These are phyloP conservation scores for Sciurus niger DNA, from an alignment of 2,113 vertebrate species.

Conservation along the genomic window DNA sequence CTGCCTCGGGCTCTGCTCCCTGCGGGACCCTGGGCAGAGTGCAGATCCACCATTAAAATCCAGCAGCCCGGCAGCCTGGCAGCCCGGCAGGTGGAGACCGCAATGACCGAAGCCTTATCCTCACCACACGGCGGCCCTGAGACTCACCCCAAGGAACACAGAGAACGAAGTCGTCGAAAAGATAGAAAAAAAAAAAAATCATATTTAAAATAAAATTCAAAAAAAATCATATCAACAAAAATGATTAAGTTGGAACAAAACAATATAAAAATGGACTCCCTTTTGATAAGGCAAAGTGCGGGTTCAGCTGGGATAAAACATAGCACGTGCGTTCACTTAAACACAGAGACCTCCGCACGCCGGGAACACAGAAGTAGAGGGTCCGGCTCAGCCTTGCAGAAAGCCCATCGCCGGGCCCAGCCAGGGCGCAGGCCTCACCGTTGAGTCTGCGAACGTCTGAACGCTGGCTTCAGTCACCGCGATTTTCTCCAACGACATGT, in stretches of 20 bases:
- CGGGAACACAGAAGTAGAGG: fast-evolving
- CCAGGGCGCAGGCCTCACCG: neutral
- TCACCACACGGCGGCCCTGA: fast-evolving
- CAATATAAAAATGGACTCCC: neutral
- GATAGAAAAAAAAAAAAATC: neutral
- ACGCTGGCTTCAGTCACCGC: neutral
- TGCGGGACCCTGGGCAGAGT: neutral
- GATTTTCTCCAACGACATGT: constrained; percentile 55
- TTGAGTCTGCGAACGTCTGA: neutral
- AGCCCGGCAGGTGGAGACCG: no score
- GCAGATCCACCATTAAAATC: neutral
- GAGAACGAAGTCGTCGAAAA: neutral
- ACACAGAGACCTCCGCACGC: neutral
- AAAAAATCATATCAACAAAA: neutral
- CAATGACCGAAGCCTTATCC: fast-evolving
- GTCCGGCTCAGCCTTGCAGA: constrained; percentile 19
- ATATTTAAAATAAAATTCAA: neutral
- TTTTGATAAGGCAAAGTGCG: neutral
- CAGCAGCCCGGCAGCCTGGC: neutral
- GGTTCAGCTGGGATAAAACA: neutral
- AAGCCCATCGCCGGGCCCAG: neutral
- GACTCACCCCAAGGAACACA: neutral
- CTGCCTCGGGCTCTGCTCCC: neutral
- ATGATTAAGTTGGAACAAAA: neutral
- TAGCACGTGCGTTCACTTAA: neutral